Evolutionary conservation across 1,140 invertebrate species (phyloP), one percentile per base, ranked within the genome.

Genomic region (Drosophila aff.): DNA sequence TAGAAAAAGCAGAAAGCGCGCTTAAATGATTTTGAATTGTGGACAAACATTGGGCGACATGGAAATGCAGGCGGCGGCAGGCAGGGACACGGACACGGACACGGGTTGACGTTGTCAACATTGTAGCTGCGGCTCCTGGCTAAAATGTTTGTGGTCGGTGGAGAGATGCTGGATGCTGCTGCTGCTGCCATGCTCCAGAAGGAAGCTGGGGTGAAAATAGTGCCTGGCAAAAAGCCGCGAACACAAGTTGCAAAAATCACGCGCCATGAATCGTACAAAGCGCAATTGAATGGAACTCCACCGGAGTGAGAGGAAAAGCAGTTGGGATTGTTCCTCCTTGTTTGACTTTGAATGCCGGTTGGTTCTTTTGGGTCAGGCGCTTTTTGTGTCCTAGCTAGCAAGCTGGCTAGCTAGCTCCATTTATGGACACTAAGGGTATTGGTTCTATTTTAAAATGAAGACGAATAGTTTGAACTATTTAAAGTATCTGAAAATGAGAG

Each of bases 21-120:
- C 84, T 89, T 89, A 89, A 89, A 89, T 89, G 84, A 73, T 84
- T 89, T 89, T 89, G 84, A 89, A 89, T 89, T 81, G 81, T 81
- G 81, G 83, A 64, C 83, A 87, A 81, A 82, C 76, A 79, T 79
- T 71, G 65, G 65, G 61, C 26, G 67, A 68, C 67, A 74, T 82
- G 57, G 78, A 81, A 69, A 65, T 28, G 40, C 46, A 60, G 65
- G 52, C 38, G 31, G 68, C 33, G 33, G 33, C 15, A 60, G 55
- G 26, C 28, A 18, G 31, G 31, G 40, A 50, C 33, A 28, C 23
- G 31, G 71, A 75, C 75, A 77, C 74, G 57, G 75, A 78, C 75
- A 78, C 57, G 75, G 75, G 74, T 78, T 69, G 75, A 57, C 65
- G 75, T 83, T 89, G 83, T 89, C 83, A 89, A 89, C 83, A 89